Evolutionary conservation across 2,797 vertebrate species (phyloP), one percentile per base, ranked within the genome.

Genomic region (Zalophus californianus): DNA sequence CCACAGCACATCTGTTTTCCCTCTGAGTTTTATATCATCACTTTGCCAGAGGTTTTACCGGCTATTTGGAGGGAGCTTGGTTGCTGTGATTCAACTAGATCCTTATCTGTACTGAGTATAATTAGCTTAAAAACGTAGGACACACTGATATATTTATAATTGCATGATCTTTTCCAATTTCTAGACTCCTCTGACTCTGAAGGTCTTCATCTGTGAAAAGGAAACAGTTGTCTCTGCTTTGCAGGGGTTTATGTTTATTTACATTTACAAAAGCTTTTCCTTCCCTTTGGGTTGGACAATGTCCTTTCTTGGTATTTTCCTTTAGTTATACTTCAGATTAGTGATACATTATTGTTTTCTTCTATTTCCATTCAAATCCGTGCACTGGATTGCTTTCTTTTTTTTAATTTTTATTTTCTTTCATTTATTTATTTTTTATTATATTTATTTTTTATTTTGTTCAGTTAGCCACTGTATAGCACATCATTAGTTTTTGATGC

Each of bases 31-130:
- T 85, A 84, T 79, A 48, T 90, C 48, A 66, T 70, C 85, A 35
- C 41, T 90, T 88, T 86, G 56, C 72, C 78, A 97, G 85, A 88
- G 78, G 41, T 96, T 93, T 97, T 94, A 93, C 77, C 95, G 96
- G 60, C 60, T 70, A 52, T 18, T 91, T 88, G 48, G 73, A 77
- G 32, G 41, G 56, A 92, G 41, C 15, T 44, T 90, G 2, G 29
- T 83, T 83, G 82, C 41, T 72, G 38, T 91, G 58, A 97, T 82
- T 96, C 66, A 70, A 93, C 48, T 38, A 52, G 13, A 90, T 95
- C 93, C 50, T 56, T 80, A 78, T 32, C 66, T 16, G 9, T 32
- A 48, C 3, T 62, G 25, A 60, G 20, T 44, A 62, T 79, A 93
- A 91, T 85, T 77, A 86, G 83, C 38, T 84, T 56, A 80, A 32